Evolutionary conservation across 1,140 invertebrate genomes (phyloP), one percentile per base, ranked within the genome.

Genomic region (Plectus sambesii): DNA sequence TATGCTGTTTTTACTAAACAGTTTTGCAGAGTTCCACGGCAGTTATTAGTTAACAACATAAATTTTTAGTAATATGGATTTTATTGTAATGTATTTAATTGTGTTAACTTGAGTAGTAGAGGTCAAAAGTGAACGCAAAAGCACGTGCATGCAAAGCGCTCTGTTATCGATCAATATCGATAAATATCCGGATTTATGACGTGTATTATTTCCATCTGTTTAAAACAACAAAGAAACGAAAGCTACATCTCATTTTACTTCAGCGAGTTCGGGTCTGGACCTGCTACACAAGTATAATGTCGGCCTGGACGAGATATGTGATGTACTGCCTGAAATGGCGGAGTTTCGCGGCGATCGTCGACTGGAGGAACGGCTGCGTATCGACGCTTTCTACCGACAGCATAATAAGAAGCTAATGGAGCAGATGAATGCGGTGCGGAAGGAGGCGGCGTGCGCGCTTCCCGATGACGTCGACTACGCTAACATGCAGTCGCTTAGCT

Each of bases 381-480:
- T 36, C 17, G 56, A 61, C 37, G 40, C 20, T 15, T 17, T 27
- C 3, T 62, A 63, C 43, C 30, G 35, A 6, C 33, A 50, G 23
- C 49, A 53, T 33, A 51, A 60, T 37, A 24, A 49, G 45, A 41
- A 55, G 36, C 42, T 56, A 24, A 36, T 35, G 30, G 35, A 26
- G 12, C 30, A 63, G 56, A 51, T 61, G 25, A 48, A 56, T 25
- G 49, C 53, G 47, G 51, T 63, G n/a, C 27, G 50, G 20, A 45
- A 51, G 9, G 61, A 63, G 36, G 33, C 62, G 9, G 17, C 30
- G 12, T 49, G 47, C 2, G n/a, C 27, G 9, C 37, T 63, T 9
- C 57, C 61, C 4, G 46, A 54, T 17, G 25, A 58, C 29, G 41
- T 64, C 22, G 46, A 63, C 35, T 63, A 58, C 25, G 25, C 30